Conservation (phyloP, 2,113 vertebrate species). For the Bujurquina vittata region DNA sequence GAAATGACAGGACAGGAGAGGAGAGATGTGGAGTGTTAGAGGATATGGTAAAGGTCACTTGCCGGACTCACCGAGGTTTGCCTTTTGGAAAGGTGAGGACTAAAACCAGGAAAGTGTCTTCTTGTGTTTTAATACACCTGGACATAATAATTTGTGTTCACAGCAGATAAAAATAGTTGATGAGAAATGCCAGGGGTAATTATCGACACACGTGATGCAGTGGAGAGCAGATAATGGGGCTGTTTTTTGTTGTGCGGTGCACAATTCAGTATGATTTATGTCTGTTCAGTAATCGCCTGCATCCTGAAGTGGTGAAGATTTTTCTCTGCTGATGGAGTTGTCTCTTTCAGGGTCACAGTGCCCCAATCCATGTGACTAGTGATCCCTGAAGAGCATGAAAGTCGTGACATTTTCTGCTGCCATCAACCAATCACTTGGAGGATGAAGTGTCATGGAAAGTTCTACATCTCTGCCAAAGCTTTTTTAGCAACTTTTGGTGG, state of each 20-base stretch:
- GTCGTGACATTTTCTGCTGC: conserved; percentile 73
- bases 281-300: conserved; percentile 29
- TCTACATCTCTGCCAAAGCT: conserved; percentile 33
- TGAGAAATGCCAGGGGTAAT: conserved; percentile 7
- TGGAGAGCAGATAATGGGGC: background rate
- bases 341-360: conserved; percentile 53
- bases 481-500: conserved; percentile 35
- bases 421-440: conserved; percentile 61
- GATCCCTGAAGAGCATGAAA: conserved; percentile 64
- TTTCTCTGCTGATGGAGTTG: conserved; percentile 53
- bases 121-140: background rate
- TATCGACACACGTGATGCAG: background rate
- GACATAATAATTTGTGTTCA: background rate
- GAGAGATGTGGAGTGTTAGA: background rate
- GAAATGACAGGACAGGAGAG: conserved; percentile 2
- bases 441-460: conserved; percentile 62
- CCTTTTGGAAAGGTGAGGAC: conserved; percentile 7
- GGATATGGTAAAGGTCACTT: conserved; percentile 27
- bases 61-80: background rate
- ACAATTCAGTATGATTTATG: conserved; percentile 34
- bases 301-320: conserved; percentile 32
- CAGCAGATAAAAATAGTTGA: background rate
- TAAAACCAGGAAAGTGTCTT: background rate
- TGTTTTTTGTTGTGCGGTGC: conserved; percentile 12
- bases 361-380: conserved; percentile 53